Percentiles rank a stretch among this genome's conserved stretches.
Conservation (phyloP, 2,113 vertebrate species). For the Hippocampus zosterae region DNA sequence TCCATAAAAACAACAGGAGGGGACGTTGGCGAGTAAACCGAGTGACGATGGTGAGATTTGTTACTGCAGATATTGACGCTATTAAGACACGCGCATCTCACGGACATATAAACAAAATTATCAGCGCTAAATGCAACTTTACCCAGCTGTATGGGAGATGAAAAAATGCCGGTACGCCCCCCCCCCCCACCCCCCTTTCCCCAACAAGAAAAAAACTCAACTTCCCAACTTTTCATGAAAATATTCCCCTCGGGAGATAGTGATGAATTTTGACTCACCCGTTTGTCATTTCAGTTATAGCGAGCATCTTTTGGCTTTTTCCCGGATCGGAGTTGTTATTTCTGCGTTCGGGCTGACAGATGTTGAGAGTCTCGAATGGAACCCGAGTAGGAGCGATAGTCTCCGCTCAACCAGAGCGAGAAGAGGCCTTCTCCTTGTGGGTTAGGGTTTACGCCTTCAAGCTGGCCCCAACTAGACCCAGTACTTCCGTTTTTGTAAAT, state of each 20-base stretch:
- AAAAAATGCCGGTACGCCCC: background rate
- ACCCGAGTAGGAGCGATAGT: background rate
- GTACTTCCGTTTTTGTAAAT: background rate
- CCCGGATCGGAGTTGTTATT: background rate
- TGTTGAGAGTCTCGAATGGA: conserved; percentile 41
- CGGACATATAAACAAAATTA: background rate
- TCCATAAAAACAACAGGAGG: background rate
- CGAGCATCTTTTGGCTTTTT: conserved; percentile 55
- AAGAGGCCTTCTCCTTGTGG: conserved; percentile 48
- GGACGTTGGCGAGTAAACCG: conserved; percentile 6
- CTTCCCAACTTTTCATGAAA: conserved; percentile 25
- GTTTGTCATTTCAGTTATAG: conserved; percentile 67
- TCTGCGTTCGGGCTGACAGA: conserved; percentile 40
- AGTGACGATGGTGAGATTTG: conserved; percentile 11
- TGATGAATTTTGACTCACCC: conserved; percentile 49
- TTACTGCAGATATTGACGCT: background rate
- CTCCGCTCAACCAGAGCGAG: conserved; percentile 40
- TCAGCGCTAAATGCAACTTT: background rate
- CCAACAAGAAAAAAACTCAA: conserved; percentile 27
- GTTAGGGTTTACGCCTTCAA: conserved; percentile 2
- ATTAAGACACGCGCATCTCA: background rate
- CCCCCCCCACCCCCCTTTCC: background rate
- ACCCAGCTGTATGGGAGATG: background rate
- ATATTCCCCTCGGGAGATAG: background rate
- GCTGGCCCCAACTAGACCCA: fast-evolving